Conservation (phyloP, 2,888 invertebrate genomes). For the Anthophora plumipes region DNA sequence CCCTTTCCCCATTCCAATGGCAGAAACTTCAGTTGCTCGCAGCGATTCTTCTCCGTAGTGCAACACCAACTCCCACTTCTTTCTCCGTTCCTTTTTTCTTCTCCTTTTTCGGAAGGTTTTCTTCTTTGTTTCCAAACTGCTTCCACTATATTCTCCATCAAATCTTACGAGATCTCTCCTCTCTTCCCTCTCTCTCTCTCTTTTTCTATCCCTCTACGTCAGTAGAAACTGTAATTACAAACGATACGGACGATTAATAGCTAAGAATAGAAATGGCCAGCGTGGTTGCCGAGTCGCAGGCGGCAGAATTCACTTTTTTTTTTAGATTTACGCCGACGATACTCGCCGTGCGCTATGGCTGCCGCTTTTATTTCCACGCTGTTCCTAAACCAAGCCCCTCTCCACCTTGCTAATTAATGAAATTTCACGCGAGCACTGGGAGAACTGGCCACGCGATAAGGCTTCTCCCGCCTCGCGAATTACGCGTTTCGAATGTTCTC, state of each 20-base stretch:
- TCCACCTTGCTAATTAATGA: slow-evolving; percentile 34
- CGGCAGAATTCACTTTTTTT: slow-evolving; percentile 6
- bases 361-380: slow-evolving; percentile 27
- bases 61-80: background rate
- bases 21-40: slow-evolving; percentile 54
- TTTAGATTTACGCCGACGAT: slow-evolving; percentile 33
- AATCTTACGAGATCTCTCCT: slow-evolving; percentile 33
- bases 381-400: background rate
- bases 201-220: too few relatives aligned
- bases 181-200: slow-evolving; percentile 4
- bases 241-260: slow-evolving; percentile 49
- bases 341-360: background rate
- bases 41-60: slow-evolving; percentile 38
- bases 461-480: background rate
- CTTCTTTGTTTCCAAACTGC: slow-evolving; percentile 10
- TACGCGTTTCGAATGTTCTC: slow-evolving; percentile 5
- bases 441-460: slow-evolving; percentile 14
- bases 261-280: background rate
- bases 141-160: slow-evolving; percentile 22
- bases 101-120: background rate
- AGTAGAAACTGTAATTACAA: slow-evolving; percentile 39
- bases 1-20: slow-evolving; percentile 2
- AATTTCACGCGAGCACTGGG: slow-evolving; percentile 2
- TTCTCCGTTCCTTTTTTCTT: background rate
- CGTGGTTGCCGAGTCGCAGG: background rate